phyloP scores from a whole-genome alignment of 1,140 invertebrate species.

The Bradysia coprophila region DNA sequence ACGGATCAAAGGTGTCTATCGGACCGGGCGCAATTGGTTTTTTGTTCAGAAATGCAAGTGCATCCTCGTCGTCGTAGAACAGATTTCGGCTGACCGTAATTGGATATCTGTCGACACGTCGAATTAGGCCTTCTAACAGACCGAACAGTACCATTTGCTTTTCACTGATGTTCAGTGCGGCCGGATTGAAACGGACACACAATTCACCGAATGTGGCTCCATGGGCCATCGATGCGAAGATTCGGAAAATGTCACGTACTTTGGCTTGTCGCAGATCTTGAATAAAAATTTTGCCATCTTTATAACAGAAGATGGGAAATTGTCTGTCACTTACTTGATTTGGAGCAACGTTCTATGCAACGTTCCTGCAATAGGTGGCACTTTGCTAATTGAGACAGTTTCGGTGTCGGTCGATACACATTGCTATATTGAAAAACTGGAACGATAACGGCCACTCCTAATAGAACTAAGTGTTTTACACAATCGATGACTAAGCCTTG shows the following conservation, averaged over 20 bases:
- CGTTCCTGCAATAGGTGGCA: slow-evolving; percentile 48
- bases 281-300: neutral
- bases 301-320: neutral
- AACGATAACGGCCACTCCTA: slow-evolving; percentile 52
- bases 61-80: slow-evolving; percentile 2
- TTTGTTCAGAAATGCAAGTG: neutral
- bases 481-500: slow-evolving; percentile 80
- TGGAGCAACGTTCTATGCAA: slow-evolving; percentile 52
- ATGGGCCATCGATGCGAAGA: slow-evolving; percentile 67
- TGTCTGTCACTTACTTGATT: slow-evolving; percentile 24
- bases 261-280: slow-evolving; percentile 21
- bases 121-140: slow-evolving; percentile 61
- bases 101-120: slow-evolving; percentile 33
- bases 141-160: slow-evolving; percentile 73
- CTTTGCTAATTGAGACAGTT: slow-evolving; percentile 45
- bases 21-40: neutral
- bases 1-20: neutral
- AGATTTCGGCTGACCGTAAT: slow-evolving; percentile 4
- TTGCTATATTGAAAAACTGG: slow-evolving; percentile 87
- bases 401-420: slow-evolving; percentile 67
- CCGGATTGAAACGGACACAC: slow-evolving; percentile 58
- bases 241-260: slow-evolving; percentile 54
- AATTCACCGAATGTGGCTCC: slow-evolving; percentile 68
- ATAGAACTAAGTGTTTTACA: slow-evolving; percentile 74
- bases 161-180: slow-evolving; percentile 55